Evolutionary conservation across 1,140 invertebrate species (phyloP), one percentile per base, ranked within the genome.

Genomic region (Ceratosolen solmsi): DNA sequence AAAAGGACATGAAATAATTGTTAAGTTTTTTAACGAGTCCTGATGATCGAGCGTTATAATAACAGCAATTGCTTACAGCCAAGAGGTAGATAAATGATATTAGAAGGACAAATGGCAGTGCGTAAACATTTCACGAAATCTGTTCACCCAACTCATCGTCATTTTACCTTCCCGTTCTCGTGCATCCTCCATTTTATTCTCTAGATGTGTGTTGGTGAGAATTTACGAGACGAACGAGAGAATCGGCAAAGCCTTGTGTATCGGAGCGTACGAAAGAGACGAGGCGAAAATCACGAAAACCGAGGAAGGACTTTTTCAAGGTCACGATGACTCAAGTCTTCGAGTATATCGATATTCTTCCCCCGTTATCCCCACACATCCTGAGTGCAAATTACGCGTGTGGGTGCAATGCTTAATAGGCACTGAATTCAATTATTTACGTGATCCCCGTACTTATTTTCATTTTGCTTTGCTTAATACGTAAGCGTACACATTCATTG

Each of bases 301-400:
- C 36, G 20, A 46, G 79, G 72, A 72, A 79, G 60, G 80, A 60
- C 80, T 75, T 82, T 82, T 82, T 46, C 80, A 82, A 78, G 80
- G 80, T 73, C 75, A 41, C 56, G 68, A 63, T 82, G 54, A 82
- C 20, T 78, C 51, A 78, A 68, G 41, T 22, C 72, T 27, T 54
- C 54, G 41, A 13, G 25, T 5, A 25, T 54, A 78, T 82, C 46
- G 68, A 77, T 82, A 82, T 82, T 82, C 80, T 51, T 78, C 51
- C 38, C 22, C 73, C 74, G 65, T 63, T 65, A 51, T 41, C 27
- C 38, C 75, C 46, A 36, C 27, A 25, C 70, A 80, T 80, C 25
- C 33, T 9, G 9, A 27, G 60, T 27, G 30, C 70, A 73, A 77
- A 72, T 77, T 82, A 78, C 51, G 65, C 46, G 74, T 56, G 54